A percentile compares a stretch with the other conserved stretches of the same genome.
These are phyloP conservation scores for Cyphotilapia sp. DNA, from an alignment of 2,113 vertebrate genomes.

Conservation along the genomic window DNA sequence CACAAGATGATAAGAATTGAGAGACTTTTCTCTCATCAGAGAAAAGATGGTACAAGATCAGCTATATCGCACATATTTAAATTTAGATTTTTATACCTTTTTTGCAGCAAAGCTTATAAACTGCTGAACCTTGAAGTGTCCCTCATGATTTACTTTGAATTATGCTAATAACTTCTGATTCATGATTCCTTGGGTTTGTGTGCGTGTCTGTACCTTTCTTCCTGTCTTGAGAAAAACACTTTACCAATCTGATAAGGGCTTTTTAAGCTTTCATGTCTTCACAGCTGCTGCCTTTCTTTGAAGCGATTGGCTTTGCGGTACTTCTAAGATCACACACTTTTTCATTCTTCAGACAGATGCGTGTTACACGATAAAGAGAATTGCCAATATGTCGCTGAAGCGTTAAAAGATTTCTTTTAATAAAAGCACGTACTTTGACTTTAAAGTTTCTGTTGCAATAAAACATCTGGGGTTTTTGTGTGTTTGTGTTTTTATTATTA, in stretches of 20 bases:
- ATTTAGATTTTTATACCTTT: not conserved
- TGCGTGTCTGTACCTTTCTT: not conserved
- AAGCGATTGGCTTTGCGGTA: not conserved
- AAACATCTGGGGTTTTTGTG: not conserved
- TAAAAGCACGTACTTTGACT: not conserved
- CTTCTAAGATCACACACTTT: not conserved
- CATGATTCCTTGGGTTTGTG: not conserved
- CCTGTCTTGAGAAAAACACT: not conserved
- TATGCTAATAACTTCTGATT: not conserved
- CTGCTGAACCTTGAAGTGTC: not conserved
- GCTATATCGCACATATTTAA: not conserved
- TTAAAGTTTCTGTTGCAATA: not conserved
- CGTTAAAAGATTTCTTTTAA: not conserved
- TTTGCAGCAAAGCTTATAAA: not conserved
- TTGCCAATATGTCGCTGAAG: not conserved
- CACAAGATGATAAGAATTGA: no score
- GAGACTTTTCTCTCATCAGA: not conserved
- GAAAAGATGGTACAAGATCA: not conserved
- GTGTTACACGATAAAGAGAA: not conserved
- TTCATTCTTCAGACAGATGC: not conserved
- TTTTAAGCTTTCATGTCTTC: not conserved
- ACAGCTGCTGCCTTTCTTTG: conserved; percentile 11
- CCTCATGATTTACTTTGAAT: not conserved
- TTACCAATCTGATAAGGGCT: not conserved
- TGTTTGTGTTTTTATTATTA: not conserved